Evolutionary conservation across 1,140 invertebrate genomes (phyloP), one percentile per base, ranked within the genome.

Genomic region (Drosophila parabipectinata): DNA sequence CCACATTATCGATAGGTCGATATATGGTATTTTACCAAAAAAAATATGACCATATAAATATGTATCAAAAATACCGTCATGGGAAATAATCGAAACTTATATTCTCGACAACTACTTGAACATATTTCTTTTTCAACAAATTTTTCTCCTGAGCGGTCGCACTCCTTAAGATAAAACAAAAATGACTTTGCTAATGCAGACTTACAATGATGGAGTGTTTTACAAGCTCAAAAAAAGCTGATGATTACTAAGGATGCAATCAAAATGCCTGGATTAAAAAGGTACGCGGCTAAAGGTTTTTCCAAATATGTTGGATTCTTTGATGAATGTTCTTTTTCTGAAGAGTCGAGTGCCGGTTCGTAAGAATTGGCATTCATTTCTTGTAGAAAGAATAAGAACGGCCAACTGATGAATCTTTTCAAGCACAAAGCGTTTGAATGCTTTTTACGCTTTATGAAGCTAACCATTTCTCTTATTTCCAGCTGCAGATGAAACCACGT

Each of bases 331-430:
- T 88, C 84, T 80, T 66, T 72, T 83, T 69, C 83, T 71, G 83
- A 88, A 88, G 83, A 88, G 83, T 88, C 83, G 83, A 50, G 61
- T 79, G 67, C 28, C 55, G 32, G 51, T 37, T 56, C 15, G 57
- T 48, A 72, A 76, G 63, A 50, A 4, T 47, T 34, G 28, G 48
- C 54, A 71, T 66, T 88, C 79, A 62, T 71, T 62, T 79, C 52
- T 41, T 88, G 83, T 88, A 51, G 83, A 88, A 90, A 85, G 87
- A 82, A 90, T 90, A 90, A 90, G 85, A 90, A 90, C 85, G 85
- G 85, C 85, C 85, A 90, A 87, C 85, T 90, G 85, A 90, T 83
- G 34, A 41, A 8, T 44, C 9, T n/a, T 7, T 5, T 10, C 24
- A 45, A 48, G 12, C 28, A 28, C 28, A 15, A 1, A 24, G 15